Percentiles rank a stretch among this genome's conserved stretches.
These are phyloP conservation scores for Excalfactoria chinensis DNA, from an alignment of 2,113 vertebrate species.

Conservation along the genomic window DNA sequence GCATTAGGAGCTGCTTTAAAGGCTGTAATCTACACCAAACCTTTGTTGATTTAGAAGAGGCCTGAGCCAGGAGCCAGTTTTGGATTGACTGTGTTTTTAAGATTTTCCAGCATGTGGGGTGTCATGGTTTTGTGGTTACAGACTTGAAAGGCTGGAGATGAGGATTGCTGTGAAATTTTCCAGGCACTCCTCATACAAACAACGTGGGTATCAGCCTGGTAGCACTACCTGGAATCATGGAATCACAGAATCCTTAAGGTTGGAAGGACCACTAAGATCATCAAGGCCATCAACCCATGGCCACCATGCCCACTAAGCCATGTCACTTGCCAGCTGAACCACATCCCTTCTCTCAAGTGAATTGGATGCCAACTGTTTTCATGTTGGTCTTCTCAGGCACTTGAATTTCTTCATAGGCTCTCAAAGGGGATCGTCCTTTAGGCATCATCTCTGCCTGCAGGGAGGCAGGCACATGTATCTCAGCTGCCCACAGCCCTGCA, in stretches of 20 bases:
- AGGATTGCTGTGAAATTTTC: conserved; percentile 17
- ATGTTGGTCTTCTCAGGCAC: too few relatives aligned
- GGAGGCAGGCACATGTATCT: accelerated
- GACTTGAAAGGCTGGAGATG: neutral
- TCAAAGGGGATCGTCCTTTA: neutral
- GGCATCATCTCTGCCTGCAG: accelerated
- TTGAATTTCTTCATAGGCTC: too few relatives aligned
- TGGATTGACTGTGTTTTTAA: neutral
- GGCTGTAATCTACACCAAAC: conserved; percentile 52
- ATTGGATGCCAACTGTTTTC: too few relatives aligned
- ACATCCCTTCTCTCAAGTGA: too few relatives aligned
- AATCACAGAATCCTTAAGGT: too few relatives aligned
- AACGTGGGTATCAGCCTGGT: neutral
- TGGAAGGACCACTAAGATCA: too few relatives aligned
- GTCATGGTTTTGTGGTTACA: too few relatives aligned
- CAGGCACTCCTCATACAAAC: conserved; percentile 4
- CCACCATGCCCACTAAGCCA: too few relatives aligned
- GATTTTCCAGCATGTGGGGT: neutral
- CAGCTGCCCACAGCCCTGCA: neutral
- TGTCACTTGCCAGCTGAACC: too few relatives aligned
- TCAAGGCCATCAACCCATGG: too few relatives aligned
- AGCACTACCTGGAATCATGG: neutral
- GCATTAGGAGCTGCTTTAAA: conserved; percentile 15
- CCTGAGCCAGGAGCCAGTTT: conserved; percentile 8
- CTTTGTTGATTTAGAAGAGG: neutral